These are phyloP conservation scores for Mallotus villosus DNA, from an alignment of 2,797 vertebrate genomes.

Conservation along the genomic window DNA sequence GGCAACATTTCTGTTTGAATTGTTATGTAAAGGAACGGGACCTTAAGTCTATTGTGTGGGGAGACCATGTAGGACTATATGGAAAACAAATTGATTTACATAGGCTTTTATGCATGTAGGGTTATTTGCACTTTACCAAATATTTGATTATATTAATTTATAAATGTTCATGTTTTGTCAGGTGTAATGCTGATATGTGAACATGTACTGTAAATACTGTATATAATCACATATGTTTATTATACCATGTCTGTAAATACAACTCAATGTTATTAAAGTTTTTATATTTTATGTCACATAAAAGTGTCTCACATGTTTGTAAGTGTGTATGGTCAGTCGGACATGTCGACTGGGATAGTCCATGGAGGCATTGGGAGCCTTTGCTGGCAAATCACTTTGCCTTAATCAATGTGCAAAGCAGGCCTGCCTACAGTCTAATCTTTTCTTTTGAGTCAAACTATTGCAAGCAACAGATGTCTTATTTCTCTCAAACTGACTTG, in stretches of 20 bases:
- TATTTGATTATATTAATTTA: conserved; percentile 73
- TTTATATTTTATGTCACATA: conserved; percentile 1
- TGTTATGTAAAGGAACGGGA: conserved; percentile 22
- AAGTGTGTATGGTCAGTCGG: neutral
- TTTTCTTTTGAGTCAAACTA: too few relatives aligned
- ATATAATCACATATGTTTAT: conserved; percentile 64
- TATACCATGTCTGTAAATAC: conserved; percentile 51
- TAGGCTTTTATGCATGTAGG: conserved; percentile 27
- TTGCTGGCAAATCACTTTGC: neutral
- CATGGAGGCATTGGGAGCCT: neutral
- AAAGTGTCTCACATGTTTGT: too few relatives aligned
- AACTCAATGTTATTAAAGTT: conserved; percentile 33
- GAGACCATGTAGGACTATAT: conserved; percentile 24
- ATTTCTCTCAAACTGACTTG: too few relatives aligned
- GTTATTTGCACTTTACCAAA: conserved; percentile 70
- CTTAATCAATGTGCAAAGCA: too few relatives aligned
- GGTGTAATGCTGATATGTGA: conserved; percentile 48
- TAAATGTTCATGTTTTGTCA: conserved; percentile 55
- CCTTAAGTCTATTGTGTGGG: conserved; percentile 14
- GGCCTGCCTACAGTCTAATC: too few relatives aligned
- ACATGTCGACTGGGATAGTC: neutral
- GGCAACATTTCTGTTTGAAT: conserved; percentile 15
- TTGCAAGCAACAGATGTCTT: too few relatives aligned
- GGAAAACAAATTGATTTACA: conserved; percentile 9
- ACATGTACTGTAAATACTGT: conserved; percentile 70